phyloP scores from a whole-genome alignment of 2,113 vertebrate genomes.

The Amia ocellicauda region DNA sequence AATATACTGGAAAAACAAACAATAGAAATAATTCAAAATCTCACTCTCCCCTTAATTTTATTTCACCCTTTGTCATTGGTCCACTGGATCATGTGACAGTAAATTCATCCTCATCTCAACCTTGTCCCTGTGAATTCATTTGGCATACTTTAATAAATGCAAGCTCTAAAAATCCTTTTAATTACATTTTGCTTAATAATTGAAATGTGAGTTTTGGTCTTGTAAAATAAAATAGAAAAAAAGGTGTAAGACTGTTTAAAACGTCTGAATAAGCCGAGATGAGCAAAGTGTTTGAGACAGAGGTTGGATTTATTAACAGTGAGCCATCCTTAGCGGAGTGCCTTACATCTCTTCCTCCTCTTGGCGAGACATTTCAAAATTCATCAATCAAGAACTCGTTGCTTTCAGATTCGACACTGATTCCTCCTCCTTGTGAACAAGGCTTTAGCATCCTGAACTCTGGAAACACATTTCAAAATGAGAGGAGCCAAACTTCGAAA shows the following conservation, averaged over 20 bases:
- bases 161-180: slow-evolving; percentile 6
- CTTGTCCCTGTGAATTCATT: slow-evolving; percentile 20
- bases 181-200: slow-evolving; percentile 9
- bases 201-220: background rate
- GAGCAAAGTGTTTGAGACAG: slow-evolving; percentile 32
- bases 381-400: slow-evolving; percentile 86
- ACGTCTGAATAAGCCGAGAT: slow-evolving; percentile 13
- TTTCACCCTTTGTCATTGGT: slow-evolving; percentile 24
- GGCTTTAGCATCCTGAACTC: slow-evolving; percentile 75
- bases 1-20: background rate
- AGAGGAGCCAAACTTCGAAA: slow-evolving; percentile 55
- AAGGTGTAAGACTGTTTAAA: background rate
- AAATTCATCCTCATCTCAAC: slow-evolving; percentile 26
- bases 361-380: slow-evolving; percentile 84
- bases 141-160: slow-evolving; percentile 24
- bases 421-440: slow-evolving; percentile 74
- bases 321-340: slow-evolving; percentile 48
- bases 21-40: background rate
- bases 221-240: slow-evolving; percentile 10
- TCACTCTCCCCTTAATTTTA: too few species aligned
- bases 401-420: slow-evolving; percentile 76
- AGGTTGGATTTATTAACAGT: slow-evolving; percentile 37
- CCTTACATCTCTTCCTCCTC: slow-evolving; percentile 71
- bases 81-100: slow-evolving; percentile 26
- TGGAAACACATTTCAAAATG: slow-evolving; percentile 71